Percentiles rank a stretch among this genome's conserved stretches.
These are phyloP conservation scores for Patiria pectinifera DNA, from an alignment of 53 echinoderm and acorn worm species.

Conservation along the genomic window DNA sequence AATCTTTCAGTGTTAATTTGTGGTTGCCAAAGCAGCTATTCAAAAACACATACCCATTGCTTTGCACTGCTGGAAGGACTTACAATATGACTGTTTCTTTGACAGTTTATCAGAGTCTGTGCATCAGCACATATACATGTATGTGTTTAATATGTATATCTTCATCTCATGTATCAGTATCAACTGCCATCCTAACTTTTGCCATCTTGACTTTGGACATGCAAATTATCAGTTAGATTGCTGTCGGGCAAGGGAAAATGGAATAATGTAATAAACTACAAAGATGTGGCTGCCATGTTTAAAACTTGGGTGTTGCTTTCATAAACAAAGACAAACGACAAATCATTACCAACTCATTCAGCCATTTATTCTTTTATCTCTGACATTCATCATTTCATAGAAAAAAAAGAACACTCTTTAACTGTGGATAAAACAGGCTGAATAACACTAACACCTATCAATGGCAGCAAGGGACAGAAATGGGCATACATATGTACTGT, in stretches of 20 bases:
- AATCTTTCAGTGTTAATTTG: too few relatives aligned
- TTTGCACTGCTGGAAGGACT: not conserved
- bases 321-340: not conserved
- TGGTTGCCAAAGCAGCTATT: too few relatives aligned
- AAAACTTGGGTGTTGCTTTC: too few relatives aligned
- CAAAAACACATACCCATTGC: not conserved
- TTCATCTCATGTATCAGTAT: conserved; percentile 4
- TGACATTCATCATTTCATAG: not conserved
- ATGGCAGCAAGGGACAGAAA: not conserved
- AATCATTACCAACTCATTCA: not conserved
- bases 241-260: not conserved
- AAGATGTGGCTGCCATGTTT: not conserved
- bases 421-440: not conserved
- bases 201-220: not conserved
- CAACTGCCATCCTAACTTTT: not conserved
- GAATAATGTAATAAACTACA: not conserved
- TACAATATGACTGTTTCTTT: not conserved
- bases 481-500: too few relatives aligned
- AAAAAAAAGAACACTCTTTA: not conserved
- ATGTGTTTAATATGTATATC: not conserved
- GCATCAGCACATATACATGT: not conserved
- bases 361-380: not conserved
- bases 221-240: not conserved
- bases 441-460: not conserved
- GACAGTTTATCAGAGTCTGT: not conserved